Conservation (phyloP, 2,113 vertebrate species). For the Tachuris rubrigastra region DNA sequence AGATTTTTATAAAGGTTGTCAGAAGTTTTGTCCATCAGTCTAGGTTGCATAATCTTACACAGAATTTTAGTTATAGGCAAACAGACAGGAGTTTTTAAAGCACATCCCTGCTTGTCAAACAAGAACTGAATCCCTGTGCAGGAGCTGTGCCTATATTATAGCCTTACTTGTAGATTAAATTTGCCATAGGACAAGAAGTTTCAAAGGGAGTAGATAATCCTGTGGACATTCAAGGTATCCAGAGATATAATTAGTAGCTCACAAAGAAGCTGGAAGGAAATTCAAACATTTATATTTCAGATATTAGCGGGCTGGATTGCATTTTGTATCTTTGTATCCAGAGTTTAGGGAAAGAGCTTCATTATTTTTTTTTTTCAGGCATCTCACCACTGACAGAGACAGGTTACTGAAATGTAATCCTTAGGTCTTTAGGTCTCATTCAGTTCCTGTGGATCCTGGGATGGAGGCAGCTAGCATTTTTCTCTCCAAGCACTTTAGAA, state of each 20-base stretch:
- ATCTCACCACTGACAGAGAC: background rate
- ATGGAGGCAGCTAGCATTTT: background rate
- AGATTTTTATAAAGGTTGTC: too few species aligned
- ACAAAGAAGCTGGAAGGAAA: background rate
- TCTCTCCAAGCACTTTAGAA: background rate
- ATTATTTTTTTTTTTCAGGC: background rate
- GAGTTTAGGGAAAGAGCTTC: background rate
- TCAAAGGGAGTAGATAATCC: background rate
- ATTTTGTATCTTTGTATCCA: background rate
- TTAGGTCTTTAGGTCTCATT: constrained; percentile 28
- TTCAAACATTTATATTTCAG: background rate
- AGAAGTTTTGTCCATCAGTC: background rate
- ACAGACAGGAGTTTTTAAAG: background rate
- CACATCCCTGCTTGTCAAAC: background rate
- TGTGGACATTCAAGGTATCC: background rate
- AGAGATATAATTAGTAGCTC: background rate
- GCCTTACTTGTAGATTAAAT: background rate
- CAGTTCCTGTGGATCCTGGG: background rate
- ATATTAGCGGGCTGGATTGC: background rate
- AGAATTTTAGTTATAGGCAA: background rate
- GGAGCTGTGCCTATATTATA: background rate
- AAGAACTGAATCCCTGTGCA: background rate
- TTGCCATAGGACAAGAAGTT: background rate
- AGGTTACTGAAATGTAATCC: background rate
- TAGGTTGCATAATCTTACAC: background rate